These are phyloP conservation scores for Desmodus rotundus DNA, from an alignment of 2,113 vertebrate species.

Conservation along the genomic window DNA sequence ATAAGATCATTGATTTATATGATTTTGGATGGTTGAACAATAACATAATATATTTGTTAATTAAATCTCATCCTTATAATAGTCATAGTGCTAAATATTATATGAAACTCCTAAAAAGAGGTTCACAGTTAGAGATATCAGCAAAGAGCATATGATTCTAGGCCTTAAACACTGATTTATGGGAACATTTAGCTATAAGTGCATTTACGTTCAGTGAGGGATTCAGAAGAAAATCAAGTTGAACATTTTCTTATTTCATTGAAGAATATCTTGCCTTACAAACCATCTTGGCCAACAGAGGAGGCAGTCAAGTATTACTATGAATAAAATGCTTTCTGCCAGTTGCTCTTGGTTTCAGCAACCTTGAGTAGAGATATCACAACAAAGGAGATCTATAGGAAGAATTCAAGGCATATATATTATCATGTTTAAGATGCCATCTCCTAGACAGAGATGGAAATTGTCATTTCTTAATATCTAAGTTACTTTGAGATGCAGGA, in stretches of 20 bases:
- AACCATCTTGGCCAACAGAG: neutral
- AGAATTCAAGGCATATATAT: slow-evolving; percentile 1
- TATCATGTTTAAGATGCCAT: neutral
- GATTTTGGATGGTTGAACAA: neutral
- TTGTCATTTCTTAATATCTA: neutral
- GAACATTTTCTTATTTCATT: neutral
- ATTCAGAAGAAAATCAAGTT: neutral
- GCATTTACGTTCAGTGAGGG: neutral
- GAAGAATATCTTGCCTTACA: neutral
- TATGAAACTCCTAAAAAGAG: neutral
- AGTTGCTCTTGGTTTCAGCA: neutral
- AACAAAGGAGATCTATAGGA: neutral
- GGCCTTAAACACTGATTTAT: neutral
- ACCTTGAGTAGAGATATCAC: neutral
- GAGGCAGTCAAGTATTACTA: neutral
- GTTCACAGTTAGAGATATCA: neutral
- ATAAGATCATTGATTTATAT: neutral
- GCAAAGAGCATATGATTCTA: neutral
- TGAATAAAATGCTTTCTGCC: neutral
- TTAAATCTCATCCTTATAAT: neutral
- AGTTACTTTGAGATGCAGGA: neutral
- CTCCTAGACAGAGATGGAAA: neutral
- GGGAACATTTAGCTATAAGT: neutral
- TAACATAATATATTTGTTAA: slow-evolving; percentile 3
- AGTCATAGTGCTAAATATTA: neutral